Evolutionary conservation across 2,888 invertebrate species (phyloP).

Genomic region (Drosophila paramelanica): DNA sequence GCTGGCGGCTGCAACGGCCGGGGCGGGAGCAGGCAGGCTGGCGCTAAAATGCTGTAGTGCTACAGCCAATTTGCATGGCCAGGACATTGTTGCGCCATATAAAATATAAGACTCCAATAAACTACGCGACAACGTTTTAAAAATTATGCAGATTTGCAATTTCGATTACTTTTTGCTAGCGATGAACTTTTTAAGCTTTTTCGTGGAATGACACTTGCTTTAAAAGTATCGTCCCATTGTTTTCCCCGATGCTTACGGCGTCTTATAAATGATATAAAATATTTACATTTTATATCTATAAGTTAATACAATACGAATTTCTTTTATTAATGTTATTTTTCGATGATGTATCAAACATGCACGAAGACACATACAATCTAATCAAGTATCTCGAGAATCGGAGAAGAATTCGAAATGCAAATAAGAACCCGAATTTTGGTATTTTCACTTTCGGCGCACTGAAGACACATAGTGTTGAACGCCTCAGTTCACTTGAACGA

Average conservation of each 20-base stretch:
- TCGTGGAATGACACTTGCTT: slow-evolving; percentile 10
- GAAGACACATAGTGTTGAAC: slow-evolving; percentile 17
- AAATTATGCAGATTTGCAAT: not conserved
- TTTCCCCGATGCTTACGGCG: no score
- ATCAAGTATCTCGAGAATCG: no score
- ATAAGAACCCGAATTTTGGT: slow-evolving; percentile 23
- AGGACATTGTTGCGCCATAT: slow-evolving; percentile 33
- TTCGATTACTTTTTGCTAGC: not conserved
- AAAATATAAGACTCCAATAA: not conserved
- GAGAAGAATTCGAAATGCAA: slow-evolving; percentile 9
- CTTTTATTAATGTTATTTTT: no score
- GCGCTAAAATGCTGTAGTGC: slow-evolving; percentile 38
- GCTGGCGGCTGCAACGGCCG: not conserved
- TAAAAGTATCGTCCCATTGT: not conserved
- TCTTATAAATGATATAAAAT: no score
- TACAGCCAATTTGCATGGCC: slow-evolving; percentile 39
- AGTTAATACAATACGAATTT: no score
- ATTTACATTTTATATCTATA: no score
- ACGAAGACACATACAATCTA: no score
- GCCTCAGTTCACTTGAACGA: not conserved
- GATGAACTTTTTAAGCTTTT: not conserved
- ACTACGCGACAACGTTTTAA: not conserved
- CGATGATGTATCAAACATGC: no score
- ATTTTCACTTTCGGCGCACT: slow-evolving; percentile 10
- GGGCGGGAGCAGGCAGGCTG: not conserved